Evolutionary conservation across 64 coral and sea anemone species (phyloP).

Genomic region (Dendronephthya gigantea): DNA sequence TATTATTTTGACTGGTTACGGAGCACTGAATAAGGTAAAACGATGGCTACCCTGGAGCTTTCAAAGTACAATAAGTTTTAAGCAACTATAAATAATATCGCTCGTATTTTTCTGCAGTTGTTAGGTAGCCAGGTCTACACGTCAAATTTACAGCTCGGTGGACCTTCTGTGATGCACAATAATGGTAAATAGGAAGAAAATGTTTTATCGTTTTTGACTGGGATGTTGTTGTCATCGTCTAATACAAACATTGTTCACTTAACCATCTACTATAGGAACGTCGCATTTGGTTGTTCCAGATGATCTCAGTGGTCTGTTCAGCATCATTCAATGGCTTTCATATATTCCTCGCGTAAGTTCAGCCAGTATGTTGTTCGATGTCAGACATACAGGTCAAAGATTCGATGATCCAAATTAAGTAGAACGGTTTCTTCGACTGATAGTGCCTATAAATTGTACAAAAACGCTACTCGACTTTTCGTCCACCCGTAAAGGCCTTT

Average conservation of each 20-base stretch:
- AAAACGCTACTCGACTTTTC: no score
- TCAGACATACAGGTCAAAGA: not conserved
- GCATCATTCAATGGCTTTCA: slow-evolving; percentile 82
- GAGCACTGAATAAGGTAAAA: slow-evolving; percentile 81
- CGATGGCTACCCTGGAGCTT: not conserved
- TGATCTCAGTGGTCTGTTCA: slow-evolving; percentile 74
- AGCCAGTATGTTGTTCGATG: not conserved
- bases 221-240: not conserved
- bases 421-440: no score
- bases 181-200: slow-evolving; percentile 40
- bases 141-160: slow-evolving; percentile 86
- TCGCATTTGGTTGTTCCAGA: slow-evolving; percentile 72
- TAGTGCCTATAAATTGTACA: no score
- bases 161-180: slow-evolving; percentile 94
- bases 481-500: no score
- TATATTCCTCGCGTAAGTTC: slow-evolving; percentile 68
- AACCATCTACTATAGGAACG: slow-evolving; percentile 46
- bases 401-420: no score
- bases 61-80: not conserved
- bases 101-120: slow-evolving; percentile 40
- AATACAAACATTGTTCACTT: no score
- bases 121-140: slow-evolving; percentile 95
- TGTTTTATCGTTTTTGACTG: not conserved
- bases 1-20: slow-evolving; percentile 71
- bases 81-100: not conserved